Base-by-base conservation (phyloP, 2,888 invertebrate species). In the Lasioglossum figueresi region DNA sequence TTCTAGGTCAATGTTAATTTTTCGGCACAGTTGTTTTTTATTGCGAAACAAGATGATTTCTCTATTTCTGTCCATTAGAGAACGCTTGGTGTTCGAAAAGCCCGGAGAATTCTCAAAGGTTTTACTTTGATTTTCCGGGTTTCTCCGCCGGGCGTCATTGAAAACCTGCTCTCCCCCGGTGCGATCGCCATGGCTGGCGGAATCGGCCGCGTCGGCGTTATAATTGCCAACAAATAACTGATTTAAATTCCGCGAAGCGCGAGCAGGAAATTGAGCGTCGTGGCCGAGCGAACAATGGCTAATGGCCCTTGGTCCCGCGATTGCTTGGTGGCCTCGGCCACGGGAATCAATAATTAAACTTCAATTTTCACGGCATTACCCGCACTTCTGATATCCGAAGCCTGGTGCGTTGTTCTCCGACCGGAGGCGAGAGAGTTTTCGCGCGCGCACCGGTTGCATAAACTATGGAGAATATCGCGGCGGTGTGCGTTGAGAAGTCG, bases 211-310 rank as follows among this genome's bases (percentile, higher is more conserved):
- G 31, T 31, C 63, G 63, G 31, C 31, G 27, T 31, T 12, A 48
- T 37, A 66, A 79, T 79, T 79, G 27, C 19, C 74, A 16, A 31
- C 31, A 19, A 79, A 45, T 56, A n/a, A 45, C 37, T 52, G 45
- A 68, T 77, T 77, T 37, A 77, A 68, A 66, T 70, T 70, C 68
- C 23, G 52, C 48, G 52, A 52, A 68, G 8, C 23, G 10, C 27
- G 34, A 37, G 27, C 12, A n/a, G 68, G 12, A 52, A 56, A 72
- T 59, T 72, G 16, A 4, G 8, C 34, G 40, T 12, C 72, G 48
- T 48, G 48, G 72, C 31, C 19, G 72, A 48, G 19, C n/a, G 48
- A 45, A 48, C 37, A 40, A 70, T 68, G 27, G 52, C 52, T 68
- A 63, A 76, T 37, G 2, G 37, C 27, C 27, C 40, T 40, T 4